Evolutionary conservation across 2,888 invertebrate species (phyloP), one percentile per base, ranked within the genome.

Genomic region (Drosophila neoperkinsi): DNA sequence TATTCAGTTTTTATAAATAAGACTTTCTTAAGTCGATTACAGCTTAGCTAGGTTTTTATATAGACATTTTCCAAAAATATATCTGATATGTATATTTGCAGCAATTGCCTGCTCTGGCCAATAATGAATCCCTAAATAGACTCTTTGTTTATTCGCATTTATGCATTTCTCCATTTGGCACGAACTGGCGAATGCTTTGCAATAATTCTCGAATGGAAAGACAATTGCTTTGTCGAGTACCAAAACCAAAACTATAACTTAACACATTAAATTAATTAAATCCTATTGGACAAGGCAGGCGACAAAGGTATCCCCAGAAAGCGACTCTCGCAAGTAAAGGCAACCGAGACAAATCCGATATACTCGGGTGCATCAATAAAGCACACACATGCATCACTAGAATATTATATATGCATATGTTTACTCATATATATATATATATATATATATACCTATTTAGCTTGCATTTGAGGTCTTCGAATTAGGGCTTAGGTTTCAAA

Each of bases 241-340:
- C 4, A 34, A 16, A 34, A 61, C 53, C 63, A 30, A 68, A 28
- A 10, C 59, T 41, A 60, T 59, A 74, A 78, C 76, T 72, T 64
- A 88, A 83, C 83, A 81, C 86, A 88, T 88, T 84, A 76, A 81
- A 71, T 89, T 86, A 88, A 81, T 84, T 72, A 73, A 89, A 84
- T 79, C 79, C 79, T 72, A 84, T n/a, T 49, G 59, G 50, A 52
- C 36, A 62, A n/a, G 41, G 10, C 65, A 65, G 21, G 9, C 33
- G 33, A 36, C 41, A 34, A 64, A 53, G 31, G 68, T 28, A 55
- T 53, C 46, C 28, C n/a, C 43, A 2, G 30, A 13, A 41, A 13
- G 38, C 28, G 34, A 9, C 34, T 25, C 34, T 30, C 25, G 34
- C 38, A 18, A 21, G 11, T 52, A 46, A 13, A 34, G 28, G 16